A percentile compares a stretch with the other conserved stretches of the same genome.
These are phyloP conservation scores for Squalus acanthias DNA, from an alignment of 2,797 vertebrate genomes.

Conservation along the genomic window DNA sequence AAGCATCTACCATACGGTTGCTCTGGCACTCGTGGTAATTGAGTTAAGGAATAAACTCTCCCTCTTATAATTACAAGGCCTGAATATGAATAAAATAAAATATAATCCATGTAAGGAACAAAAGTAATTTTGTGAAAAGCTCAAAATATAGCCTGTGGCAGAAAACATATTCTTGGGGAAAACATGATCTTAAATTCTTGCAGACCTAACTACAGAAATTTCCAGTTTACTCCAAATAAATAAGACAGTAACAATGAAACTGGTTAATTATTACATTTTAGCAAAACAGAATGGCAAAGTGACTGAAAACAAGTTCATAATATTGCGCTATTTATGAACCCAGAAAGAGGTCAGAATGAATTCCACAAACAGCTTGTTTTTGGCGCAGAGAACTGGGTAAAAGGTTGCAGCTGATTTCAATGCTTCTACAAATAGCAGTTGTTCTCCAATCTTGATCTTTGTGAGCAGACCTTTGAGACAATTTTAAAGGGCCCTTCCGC, in stretches of 20 bases:
- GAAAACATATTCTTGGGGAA: neutral
- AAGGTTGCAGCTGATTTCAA: neutral
- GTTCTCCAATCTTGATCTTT: neutral
- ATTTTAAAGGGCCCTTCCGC: neutral
- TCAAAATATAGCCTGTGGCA: neutral
- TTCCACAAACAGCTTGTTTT: conserved; percentile 25
- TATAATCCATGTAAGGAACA: neutral
- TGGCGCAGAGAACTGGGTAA: neutral
- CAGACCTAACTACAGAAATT: neutral
- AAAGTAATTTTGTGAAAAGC: neutral
- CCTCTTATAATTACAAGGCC: neutral
- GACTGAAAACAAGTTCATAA: neutral
- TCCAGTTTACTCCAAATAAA: neutral
- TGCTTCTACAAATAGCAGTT: neutral
- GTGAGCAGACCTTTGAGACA: neutral
- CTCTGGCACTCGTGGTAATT: neutral
- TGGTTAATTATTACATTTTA: conserved; percentile 35
- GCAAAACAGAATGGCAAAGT: conserved; percentile 16
- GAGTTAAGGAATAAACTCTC: neutral
- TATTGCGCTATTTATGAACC: neutral
- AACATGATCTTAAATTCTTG: neutral
- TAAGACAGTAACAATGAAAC: neutral
- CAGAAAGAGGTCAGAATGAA: neutral
- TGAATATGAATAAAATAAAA: neutral
- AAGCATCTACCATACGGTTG: neutral